Base-by-base conservation (phyloP, 2,888 invertebrate genomes). In the Augiades crinisus region DNA sequence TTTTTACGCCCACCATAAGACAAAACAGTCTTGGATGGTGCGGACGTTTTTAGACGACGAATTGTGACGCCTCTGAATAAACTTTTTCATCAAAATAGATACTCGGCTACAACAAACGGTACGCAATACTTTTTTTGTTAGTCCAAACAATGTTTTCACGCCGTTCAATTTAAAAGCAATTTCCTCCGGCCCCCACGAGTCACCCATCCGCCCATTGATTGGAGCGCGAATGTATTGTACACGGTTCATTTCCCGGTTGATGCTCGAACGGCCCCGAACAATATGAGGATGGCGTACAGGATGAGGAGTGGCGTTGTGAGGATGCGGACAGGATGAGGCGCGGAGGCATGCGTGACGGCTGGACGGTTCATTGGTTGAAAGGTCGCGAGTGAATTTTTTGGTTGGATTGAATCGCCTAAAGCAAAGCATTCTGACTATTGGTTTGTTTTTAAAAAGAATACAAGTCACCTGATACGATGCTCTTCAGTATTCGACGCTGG, bases 191-290 rank as follows among this genome's bases (percentile, higher is more conserved):
- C 46, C 46, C 46, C 46, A 46, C 46, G 27, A 46, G 43, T 44
- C 51, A 44, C 31, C 16, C 51, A 44, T 51, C 51, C 51, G 44
- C 37, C 36, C 30, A 44, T 44, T 51, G 51, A 51, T 44, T 44
- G 50, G 47, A 7, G 10, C 33, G 17, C 34, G 36, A 16, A 19
- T 21, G 13, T 44, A 21, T 41, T 22, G 16, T 46, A 14, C 16
- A 12, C n/a, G 54, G 58, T 64, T 63, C 58, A 60, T 64, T 57
- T 65, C 60, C 63, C 63, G 56, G 64, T 66, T 62, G 59, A 61
- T 57, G 63, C 57, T 60, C 59, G 57, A 60, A 51, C 56, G 58
- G 61, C 27, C 50, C 5, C 16, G 57, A 51, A 65, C 63, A 65
- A 63, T 62, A 16, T 44, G 43, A 31, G 38, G 21, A 33, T 38